A percentile compares a stretch with the other conserved stretches of the same genome.
Evolutionary conservation across 2,113 vertebrate species (phyloP).

Genomic region (Ictidomys tridecemlineatus): DNA sequence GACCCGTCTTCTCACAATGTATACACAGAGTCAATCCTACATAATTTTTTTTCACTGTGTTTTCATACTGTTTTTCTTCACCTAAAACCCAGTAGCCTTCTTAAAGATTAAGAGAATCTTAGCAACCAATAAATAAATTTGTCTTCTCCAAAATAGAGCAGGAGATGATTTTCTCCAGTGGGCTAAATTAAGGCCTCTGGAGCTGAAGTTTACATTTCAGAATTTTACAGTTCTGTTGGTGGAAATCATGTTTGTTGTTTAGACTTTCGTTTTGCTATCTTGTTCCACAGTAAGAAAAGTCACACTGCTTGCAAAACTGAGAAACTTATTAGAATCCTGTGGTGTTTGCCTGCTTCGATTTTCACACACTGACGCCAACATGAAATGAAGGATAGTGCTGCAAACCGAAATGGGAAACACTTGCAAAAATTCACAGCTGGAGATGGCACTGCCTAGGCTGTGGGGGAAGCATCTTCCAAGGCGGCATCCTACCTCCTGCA

Average conservation of each 20-base stretch:
- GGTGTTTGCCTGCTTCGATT: conserved; percentile 57
- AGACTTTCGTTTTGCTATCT: conserved; percentile 48
- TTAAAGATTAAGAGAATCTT: not conserved
- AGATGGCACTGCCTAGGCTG: not conserved
- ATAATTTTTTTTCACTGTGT: not conserved
- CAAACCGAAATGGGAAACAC: conserved; percentile 22
- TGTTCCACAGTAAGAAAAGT: conserved; percentile 57
- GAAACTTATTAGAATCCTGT: conserved; percentile 65
- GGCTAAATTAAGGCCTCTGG: conserved; percentile 6
- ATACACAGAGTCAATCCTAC: not conserved
- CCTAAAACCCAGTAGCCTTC: not conserved
- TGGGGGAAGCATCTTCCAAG: not conserved
- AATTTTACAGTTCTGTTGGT: conserved; percentile 58
- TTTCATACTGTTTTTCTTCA: conserved; percentile 22
- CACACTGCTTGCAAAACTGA: conserved; percentile 66
- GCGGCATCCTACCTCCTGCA: not conserved
- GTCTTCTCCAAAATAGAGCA: conserved; percentile 33
- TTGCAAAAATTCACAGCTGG: conserved; percentile 69
- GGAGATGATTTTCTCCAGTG: conserved; percentile 12
- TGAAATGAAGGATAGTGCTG: not conserved
- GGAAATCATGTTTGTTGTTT: conserved; percentile 59
- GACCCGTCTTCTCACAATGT: not conserved
- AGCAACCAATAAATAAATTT: conserved; percentile 40
- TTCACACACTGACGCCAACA: conserved; percentile 28
- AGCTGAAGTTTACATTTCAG: conserved; percentile 44